Evolutionary conservation across 1,140 invertebrate genomes (phyloP).

Genomic region (Drosophila oshimai): DNA sequence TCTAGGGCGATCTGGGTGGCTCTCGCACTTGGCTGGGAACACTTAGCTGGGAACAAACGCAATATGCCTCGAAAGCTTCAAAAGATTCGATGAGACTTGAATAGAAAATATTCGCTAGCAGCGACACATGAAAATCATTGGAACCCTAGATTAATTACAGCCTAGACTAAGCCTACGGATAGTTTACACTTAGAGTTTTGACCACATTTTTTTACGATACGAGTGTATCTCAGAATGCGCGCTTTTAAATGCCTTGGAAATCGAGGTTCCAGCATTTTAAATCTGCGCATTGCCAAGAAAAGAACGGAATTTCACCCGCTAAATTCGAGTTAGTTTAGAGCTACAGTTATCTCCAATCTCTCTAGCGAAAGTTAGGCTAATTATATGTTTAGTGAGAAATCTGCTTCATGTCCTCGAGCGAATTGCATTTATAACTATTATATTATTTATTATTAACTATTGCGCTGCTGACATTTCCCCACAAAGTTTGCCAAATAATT

Average conservation of each 20-base stretch:
- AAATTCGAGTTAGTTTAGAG: constrained; percentile 46
- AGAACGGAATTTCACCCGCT: constrained; percentile 8
- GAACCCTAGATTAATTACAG: constrained; percentile 54
- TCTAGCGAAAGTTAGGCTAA: constrained; percentile 64
- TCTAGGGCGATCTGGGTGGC: constrained; percentile 83
- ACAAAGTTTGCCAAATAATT: constrained; percentile 73
- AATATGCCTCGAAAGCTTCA: constrained; percentile 80
- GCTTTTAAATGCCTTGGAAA: constrained; percentile 70
- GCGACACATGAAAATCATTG: constrained; percentile 59
- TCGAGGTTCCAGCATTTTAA: constrained; percentile 67
- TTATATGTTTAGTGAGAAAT: constrained; percentile 62
- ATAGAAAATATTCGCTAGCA: constrained; percentile 53
- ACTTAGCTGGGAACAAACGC: constrained; percentile 75
- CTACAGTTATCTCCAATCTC: constrained; percentile 10
- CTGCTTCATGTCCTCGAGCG: constrained; percentile 55
- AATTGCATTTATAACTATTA: constrained; percentile 77
- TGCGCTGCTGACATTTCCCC: constrained; percentile 31
- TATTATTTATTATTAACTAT: constrained; percentile 61
- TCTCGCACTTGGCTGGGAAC: constrained; percentile 66
- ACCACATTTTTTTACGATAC: constrained; percentile 9
- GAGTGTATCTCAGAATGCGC: constrained; percentile 48
- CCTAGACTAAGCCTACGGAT: constrained; percentile 30
- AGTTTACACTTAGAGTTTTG: constrained; percentile 5
- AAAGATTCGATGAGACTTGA: constrained; percentile 80
- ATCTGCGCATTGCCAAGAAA: constrained; percentile 64